Evolutionary conservation across 2,797 vertebrate genomes (phyloP), one percentile per base, ranked within the genome.

Genomic region (Sebastes iracundus): DNA sequence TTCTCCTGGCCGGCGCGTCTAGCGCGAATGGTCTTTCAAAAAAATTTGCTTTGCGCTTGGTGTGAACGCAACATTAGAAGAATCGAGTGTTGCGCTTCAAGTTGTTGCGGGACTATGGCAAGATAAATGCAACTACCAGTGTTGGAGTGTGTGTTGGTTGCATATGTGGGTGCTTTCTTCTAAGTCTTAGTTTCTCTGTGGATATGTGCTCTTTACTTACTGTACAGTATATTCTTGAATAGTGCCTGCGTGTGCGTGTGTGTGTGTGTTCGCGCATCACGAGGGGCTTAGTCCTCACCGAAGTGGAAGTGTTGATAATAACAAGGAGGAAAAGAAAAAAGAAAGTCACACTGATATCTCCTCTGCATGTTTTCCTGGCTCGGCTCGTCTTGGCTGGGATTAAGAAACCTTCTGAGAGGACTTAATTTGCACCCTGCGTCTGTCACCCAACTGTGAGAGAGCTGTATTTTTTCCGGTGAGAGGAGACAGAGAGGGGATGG

Each of bases 341-440:
- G 18, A 74, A 59, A 80, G 75, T 69, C 77, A 14, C 64, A 59
- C 23, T 63, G 65, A 80, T 81, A 81, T 84, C 35, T 79, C 56
- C 60, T 61, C 46, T 65, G 56, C 22, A 38, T 79, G 72, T 70
- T 89, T 88, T 78, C 66, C 52, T 72, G 77, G 67, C 84, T 88
- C 38, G 2, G 63, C 85, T 79, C n/a, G 20, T 65, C 77, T 72
- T 16, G 30, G 22, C 71, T 76, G 70, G 70, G 86, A 91, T 90
- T 90, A 91, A 75, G 79, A 87, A 88, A 74, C 81, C 80, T 70
- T 86, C 68, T 65, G 85, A 79, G 75, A 74, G 32, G 77, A 82
- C 74, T 90, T 90, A 84, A 91, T 87, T 72, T 82, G 53, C 70
- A 56, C 58, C 76, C 77, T 10, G 20, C 9, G 80, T 68, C 84